Evolutionary conservation across 2,113 vertebrate genomes (phyloP), one percentile per base, ranked within the genome.

Genomic region (Sinocyclocheilus grahami): DNA sequence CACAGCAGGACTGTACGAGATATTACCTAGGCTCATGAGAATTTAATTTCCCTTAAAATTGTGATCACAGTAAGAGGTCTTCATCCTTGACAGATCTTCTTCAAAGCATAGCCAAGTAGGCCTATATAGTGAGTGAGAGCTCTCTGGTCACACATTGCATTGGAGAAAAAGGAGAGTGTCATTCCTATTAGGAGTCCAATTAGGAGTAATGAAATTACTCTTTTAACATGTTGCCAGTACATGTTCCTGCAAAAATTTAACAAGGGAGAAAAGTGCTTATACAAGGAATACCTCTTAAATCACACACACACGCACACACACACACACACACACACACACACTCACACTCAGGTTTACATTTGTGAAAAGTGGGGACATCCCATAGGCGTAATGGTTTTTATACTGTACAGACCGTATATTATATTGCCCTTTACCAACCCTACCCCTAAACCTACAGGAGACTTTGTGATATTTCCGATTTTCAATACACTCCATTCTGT

Each of bases 221-320:
- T 16, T 33, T 69, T 18, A 60, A 37, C 0, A 0, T 67, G 63
- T 65, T 14, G 24, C 24, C 12, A 27, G 63, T 13, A 67, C 0
- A 76, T 78, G 51, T 37, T 37, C 30, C 77, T 10, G 27, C 27
- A 92, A 93, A 92, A 90, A 89, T 93, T 93, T 62, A 62, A 94
- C 92, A 94, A 93, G 93, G 89, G 91, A 87, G 87, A 83, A 89
- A 88, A 93, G 92, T 88, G 89, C 87, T 91, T 88, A 92, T 90
- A 92, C 85, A 90, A 91, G 92, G 92, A 93, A 93, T 89, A 92
- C 91, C 91, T 93, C 89, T 90, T 93, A 92, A 93, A 93, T 94
- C 91, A 83, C 92, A 92, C 89, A 90, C 91, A 93, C 91, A 92
- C 92, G 90, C 91, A 91, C 92, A 91, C 89, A 88, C 48, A 20